Percentiles rank a stretch among this genome's conserved stretches.
Conservation (phyloP, 1,140 invertebrate species). For the Sminthurides bifidus region DNA sequence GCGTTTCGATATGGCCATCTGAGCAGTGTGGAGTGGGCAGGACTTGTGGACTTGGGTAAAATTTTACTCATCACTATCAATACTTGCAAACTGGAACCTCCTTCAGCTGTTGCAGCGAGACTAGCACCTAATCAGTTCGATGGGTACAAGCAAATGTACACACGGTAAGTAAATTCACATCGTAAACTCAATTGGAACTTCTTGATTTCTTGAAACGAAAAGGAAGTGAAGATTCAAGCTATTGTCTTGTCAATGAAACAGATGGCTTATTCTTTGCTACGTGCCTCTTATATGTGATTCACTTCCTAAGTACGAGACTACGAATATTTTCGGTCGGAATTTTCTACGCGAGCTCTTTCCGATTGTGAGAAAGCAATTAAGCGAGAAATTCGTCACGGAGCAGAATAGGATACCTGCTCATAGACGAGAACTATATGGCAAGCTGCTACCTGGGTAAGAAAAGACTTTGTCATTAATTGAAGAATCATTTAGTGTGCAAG, state of each 20-base stretch:
- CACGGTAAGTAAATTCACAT: conserved; percentile 6
- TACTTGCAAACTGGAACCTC: conserved; percentile 25
- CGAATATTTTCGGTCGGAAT: conserved; percentile 76
- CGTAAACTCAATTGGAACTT: too few species aligned
- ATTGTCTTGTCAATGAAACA: conserved; percentile 37
- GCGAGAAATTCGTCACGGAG: conserved; percentile 37
- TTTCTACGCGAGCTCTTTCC: conserved; percentile 75
- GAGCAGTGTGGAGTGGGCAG: conserved; percentile 9
- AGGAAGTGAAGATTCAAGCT: not conserved
- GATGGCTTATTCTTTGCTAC: conserved; percentile 91
- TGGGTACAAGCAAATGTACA: conserved; percentile 22
- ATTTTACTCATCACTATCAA: conserved; percentile 26
- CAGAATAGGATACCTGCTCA: conserved; percentile 23
- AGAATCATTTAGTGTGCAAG: too few species aligned
- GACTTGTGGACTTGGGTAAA: conserved; percentile 26
- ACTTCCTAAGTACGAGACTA: conserved; percentile 47
- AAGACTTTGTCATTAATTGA: too few species aligned
- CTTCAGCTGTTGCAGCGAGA: conserved; percentile 11
- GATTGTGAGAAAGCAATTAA: conserved; percentile 73
- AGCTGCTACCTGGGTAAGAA: conserved; percentile 26
- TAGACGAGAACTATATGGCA: conserved; percentile 18
- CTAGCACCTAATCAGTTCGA: conserved; percentile 15
- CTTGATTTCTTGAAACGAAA: too few species aligned
- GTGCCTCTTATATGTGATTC: conserved; percentile 91
- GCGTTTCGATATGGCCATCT: conserved; percentile 24